Base-by-base conservation (phyloP, 2,797 vertebrate species). In the Liparis tanakae region DNA sequence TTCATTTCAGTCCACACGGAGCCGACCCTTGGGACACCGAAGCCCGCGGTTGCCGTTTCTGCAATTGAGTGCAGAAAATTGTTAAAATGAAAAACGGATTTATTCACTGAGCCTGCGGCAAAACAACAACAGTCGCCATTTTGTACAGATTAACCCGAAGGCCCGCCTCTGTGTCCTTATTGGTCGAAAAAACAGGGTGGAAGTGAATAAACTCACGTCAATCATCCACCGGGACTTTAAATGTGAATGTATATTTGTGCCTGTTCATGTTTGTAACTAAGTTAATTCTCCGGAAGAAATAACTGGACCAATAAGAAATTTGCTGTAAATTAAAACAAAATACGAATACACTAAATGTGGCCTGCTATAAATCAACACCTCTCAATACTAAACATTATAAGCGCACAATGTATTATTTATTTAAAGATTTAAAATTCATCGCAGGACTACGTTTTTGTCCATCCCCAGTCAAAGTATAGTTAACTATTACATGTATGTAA, bases 91-190 rank as follows among this genome's bases (percentile, higher is more conserved):
- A 68, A 76, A 85, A 67, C 41, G 67, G 76, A 80, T 82, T 91
- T 88, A 87, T 88, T 93, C 88, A 93, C 83, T 92, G 92, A 91
- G 85, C 84, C 92, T 94, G 91, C 93, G 83, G 90, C 87, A 93
- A 93, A 93, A 94, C 92, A 94, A 94, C 91, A 93, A 93, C 94
- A 92, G 91, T 79, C 92, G 94, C 95, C 95, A 95, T 95, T 94
- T 95, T 95, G 94, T 93, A 90, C 86, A 89, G 89, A 93, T 87
- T 92, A 85, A 18, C 7, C 17, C 9, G 7, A 86, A 50, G 46
- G 2, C 81, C 93, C 94, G 69, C 93, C 94, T 62, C 68, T 44
- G 56, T 18, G 0, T 0, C 25, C 43, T 84, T 84, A 94, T 94
- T 95, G 93, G 95, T 66, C 64, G 14, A 74, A 81, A 82, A 62